Base-by-base conservation (phyloP, 2,888 invertebrate species). In the Gari tellinella region DNA sequence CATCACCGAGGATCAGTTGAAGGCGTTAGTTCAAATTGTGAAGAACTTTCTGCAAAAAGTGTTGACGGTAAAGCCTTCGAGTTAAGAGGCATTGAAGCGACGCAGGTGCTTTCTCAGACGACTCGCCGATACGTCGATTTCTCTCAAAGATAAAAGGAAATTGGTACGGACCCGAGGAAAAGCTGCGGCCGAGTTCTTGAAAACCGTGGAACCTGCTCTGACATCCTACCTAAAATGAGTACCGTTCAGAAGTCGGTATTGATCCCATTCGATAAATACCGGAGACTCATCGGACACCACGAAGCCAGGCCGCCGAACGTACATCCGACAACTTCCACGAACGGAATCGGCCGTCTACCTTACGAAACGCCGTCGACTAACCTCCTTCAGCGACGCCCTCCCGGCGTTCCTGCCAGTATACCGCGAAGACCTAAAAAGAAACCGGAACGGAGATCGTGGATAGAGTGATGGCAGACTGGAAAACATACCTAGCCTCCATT, bases 381-480 rank as follows among this genome's bases (percentile, higher is more conserved):
- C 1, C 5, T 7, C 14, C 10, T 7, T 4, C 15, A 23, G 19
- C 23, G 23, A 23, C 21, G 49, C 7, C 49, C 49, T 23, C 49
- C 49, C 21, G 49, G 49, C 15, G 25, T 49, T 25, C 49, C 49
- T 1, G 23, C 49, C 15, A 49, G 8, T 4, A 31, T 31, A 31
- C 31, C 31, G 31, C 23, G 5, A 15, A 51, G 23, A 26, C 25
- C 26, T 12, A 26, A 25, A 2, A 51, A 51, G 23, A 25, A 25
- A n/a, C 31, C 31, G 31, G 31, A 31, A 31, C 31, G 31, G 31
- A 51, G 25, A 51, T 25, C 25, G 51, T 51, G 51, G 51, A 51
- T 51, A 25, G 21, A 56, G 48, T 19, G 17, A 65, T 65, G 41
- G 49, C 48, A 23, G 46, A 51, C 14, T 67, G 67, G 67, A 69